Evolutionary conservation across 2,888 invertebrate species (phyloP).

Genomic region (Dolichomitus sp.): DNA sequence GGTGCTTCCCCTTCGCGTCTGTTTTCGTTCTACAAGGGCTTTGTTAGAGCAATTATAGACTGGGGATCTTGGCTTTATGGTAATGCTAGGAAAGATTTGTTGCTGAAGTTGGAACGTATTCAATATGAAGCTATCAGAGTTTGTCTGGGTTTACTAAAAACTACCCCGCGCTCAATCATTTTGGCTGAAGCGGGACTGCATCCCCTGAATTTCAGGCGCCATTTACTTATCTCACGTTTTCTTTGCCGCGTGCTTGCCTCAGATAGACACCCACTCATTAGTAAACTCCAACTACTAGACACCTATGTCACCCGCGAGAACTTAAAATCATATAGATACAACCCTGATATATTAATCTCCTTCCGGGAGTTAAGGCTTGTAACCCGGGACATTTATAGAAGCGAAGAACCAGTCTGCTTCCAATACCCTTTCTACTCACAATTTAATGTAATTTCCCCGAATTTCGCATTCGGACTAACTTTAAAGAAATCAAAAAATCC

Average conservation of each 20-base stretch:
- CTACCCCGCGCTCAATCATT: background rate
- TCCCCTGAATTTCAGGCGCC: constrained; percentile 9
- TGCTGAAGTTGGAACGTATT: background rate
- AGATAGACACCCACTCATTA: background rate
- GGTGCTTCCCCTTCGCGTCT: constrained; percentile 10
- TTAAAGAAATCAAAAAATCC: background rate
- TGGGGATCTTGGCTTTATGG: no score
- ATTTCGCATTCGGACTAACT: background rate
- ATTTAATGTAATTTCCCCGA: background rate
- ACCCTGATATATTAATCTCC: background rate
- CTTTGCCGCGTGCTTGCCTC: background rate
- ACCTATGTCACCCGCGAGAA: background rate
- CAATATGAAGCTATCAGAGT: constrained; percentile 5
- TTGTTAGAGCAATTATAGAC: no score
- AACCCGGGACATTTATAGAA: background rate
- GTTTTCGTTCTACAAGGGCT: background rate
- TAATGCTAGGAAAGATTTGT: no score
- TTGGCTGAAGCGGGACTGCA: background rate
- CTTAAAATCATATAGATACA: background rate
- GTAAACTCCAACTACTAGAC: background rate
- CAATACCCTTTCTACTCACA: constrained; percentile 3
- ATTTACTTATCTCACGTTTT: background rate
- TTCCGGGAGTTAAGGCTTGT: background rate
- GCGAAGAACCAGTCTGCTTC: background rate
- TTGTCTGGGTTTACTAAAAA: background rate